These are phyloP conservation scores for Pammene fasciana DNA, from an alignment of 2,888 invertebrate species.

Conservation along the genomic window DNA sequence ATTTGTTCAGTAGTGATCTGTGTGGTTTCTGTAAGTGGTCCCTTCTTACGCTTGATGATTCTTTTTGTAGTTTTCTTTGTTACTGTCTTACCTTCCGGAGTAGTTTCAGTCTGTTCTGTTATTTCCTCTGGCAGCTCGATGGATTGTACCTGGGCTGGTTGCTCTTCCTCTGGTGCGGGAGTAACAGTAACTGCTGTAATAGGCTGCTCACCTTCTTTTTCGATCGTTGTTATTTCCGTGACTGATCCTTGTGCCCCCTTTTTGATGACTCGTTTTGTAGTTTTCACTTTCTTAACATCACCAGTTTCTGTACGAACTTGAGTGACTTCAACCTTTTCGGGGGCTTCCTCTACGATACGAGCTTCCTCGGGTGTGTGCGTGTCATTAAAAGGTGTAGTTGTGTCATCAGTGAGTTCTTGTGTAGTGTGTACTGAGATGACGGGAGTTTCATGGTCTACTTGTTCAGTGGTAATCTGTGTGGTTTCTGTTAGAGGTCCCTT, in stretches of 20 bases:
- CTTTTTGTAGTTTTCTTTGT: constrained; percentile 3
- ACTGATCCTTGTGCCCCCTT: not conserved
- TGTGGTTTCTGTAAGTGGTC: constrained; percentile 2
- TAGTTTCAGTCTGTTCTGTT: constrained; percentile 46
- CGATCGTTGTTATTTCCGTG: not conserved
- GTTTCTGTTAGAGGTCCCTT: not conserved
- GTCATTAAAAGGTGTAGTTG: not conserved
- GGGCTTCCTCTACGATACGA: not conserved
- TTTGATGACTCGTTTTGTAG: constrained; percentile 28
- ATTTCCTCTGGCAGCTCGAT: constrained; percentile 60
- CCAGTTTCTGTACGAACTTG: constrained; percentile 26
- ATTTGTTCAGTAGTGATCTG: constrained; percentile 8
- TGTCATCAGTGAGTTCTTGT: constrained; percentile 3
- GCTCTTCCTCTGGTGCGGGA: constrained; percentile 10
- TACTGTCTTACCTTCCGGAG: constrained; percentile 49
- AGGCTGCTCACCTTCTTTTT: constrained; percentile 12
- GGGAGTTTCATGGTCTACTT: not conserved
- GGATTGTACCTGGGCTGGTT: constrained; percentile 49
- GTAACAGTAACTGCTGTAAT: not conserved
- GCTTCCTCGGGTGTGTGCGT: not conserved
- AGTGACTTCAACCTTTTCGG: constrained; percentile 3
- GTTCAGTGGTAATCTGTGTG: constrained; percentile 4
- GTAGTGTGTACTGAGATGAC: not conserved
- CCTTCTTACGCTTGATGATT: constrained; percentile 6
- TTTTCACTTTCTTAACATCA: constrained; percentile 31